A percentile compares a stretch with the other conserved stretches of the same genome.
phyloP scores from a whole-genome alignment of 1,140 invertebrate genomes.

The Coelopa frigida region DNA sequence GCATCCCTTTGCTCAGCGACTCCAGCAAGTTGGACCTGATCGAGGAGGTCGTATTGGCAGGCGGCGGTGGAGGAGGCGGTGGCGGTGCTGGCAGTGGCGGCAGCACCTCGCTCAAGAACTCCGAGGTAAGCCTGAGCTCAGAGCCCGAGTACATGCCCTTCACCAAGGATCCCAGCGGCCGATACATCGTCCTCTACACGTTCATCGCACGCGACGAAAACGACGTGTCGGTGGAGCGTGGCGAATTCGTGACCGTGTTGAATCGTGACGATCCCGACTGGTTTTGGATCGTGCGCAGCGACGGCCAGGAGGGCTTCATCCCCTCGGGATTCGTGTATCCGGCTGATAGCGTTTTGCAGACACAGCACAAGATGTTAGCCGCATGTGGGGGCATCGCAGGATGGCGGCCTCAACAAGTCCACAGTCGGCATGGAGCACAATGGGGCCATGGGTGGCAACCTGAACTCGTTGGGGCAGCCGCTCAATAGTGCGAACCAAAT shows the following conservation, averaged over 20 bases:
- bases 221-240: conserved; percentile 86
- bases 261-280: conserved; percentile 92
- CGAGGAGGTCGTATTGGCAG: conserved; percentile 31
- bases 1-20: conserved; percentile 29
- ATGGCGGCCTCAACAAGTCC: background rate
- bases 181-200: conserved; percentile 88
- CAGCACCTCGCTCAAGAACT: conserved; percentile 35
- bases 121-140: conserved; percentile 49
- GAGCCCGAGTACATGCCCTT: conserved; percentile 64
- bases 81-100: conserved; percentile 3
- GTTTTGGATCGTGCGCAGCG: conserved; percentile 89
- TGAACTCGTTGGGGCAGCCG: conserved; percentile 19
- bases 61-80: conserved; percentile 3
- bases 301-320: conserved; percentile 92
- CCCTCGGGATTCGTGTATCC: conserved; percentile 92
- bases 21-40: conserved; percentile 48
- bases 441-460: conserved; percentile 19
- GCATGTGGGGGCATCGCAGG: conserved; percentile 3
- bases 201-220: conserved; percentile 90
- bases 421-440: conserved; percentile 14
- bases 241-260: conserved; percentile 89
- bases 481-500: conserved; percentile 13
- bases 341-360: conserved; percentile 70
- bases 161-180: conserved; percentile 82
- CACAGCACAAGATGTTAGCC: conserved; percentile 26